These are phyloP conservation scores for Zeugodacus cucurbitae DNA, from an alignment of 1,140 invertebrate genomes.

Conservation along the genomic window DNA sequence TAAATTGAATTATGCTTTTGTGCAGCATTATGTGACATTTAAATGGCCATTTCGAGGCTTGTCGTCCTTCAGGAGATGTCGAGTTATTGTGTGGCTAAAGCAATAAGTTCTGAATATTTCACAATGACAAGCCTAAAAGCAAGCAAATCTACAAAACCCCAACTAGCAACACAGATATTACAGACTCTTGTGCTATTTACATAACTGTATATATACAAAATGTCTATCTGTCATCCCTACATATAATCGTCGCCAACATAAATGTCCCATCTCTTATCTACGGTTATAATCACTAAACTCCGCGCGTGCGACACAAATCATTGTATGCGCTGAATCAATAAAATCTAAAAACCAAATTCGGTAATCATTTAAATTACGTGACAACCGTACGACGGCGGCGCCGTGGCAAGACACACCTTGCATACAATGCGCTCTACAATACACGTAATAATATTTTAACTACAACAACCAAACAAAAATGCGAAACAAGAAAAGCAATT, in stretches of 20 bases:
- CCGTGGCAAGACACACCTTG: neutral
- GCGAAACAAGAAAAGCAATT: neutral
- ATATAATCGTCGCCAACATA: neutral
- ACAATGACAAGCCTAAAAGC: neutral
- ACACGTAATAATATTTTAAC: neutral
- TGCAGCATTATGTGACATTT: neutral
- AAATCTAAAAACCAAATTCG: constrained; percentile 18
- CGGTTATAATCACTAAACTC: neutral
- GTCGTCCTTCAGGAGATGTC: neutral
- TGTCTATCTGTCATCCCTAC: no score
- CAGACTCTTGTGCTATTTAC: no score
- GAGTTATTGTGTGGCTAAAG: neutral
- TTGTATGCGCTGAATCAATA: constrained; percentile 28
- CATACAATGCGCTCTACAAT: neutral
- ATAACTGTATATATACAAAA: no score
- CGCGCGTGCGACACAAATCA: neutral
- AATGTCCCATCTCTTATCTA: neutral
- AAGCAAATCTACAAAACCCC: no score
- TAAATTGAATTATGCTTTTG: constrained; percentile 5
- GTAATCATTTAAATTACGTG: constrained; percentile 41
- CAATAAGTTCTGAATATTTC: neutral
- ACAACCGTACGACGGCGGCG: neutral
- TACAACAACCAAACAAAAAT: neutral
- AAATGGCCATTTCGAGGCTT: neutral
- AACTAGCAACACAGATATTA: no score